phyloP scores from a whole-genome alignment of 2,888 invertebrate genomes.

The Lasius fuliginosus region DNA sequence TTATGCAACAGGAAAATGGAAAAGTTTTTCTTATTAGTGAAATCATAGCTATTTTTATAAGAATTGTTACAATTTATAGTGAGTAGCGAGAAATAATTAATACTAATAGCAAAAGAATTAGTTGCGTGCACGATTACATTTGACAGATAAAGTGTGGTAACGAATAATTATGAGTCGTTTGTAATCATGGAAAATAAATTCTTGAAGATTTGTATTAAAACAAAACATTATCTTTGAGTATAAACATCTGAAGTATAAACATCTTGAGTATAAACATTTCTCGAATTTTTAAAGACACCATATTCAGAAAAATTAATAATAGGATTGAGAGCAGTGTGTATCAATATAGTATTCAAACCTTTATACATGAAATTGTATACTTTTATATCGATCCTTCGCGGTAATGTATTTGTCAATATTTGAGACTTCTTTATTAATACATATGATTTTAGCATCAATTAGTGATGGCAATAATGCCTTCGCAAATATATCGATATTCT shows the following conservation, averaged over 20 bases:
- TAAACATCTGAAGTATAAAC: neutral
- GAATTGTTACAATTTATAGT: neutral
- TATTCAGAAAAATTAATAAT: neutral
- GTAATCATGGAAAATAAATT: neutral
- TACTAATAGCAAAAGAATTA: neutral
- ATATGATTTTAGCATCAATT: neutral
- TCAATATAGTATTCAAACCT: too few relatives aligned
- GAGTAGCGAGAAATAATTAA: neutral
- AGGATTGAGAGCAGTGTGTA: too few relatives aligned
- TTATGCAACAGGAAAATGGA: slow-evolving; percentile 13
- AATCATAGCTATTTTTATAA: slow-evolving; percentile 16
- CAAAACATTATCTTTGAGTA: neutral
- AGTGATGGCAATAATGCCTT: neutral
- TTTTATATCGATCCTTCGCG: neutral
- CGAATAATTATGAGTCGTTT: neutral
- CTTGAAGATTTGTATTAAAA: neutral
- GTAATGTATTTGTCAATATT: neutral
- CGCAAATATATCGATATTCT: neutral
- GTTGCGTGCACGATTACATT: neutral
- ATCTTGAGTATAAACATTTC: neutral
- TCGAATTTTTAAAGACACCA: neutral
- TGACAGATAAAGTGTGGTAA: neutral
- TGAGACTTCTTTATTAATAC: neutral
- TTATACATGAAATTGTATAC: too few relatives aligned
- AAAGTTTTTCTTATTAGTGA: neutral